phyloP scores from a whole-genome alignment of 2,888 invertebrate species.

The Zygogramma bicolorata region DNA sequence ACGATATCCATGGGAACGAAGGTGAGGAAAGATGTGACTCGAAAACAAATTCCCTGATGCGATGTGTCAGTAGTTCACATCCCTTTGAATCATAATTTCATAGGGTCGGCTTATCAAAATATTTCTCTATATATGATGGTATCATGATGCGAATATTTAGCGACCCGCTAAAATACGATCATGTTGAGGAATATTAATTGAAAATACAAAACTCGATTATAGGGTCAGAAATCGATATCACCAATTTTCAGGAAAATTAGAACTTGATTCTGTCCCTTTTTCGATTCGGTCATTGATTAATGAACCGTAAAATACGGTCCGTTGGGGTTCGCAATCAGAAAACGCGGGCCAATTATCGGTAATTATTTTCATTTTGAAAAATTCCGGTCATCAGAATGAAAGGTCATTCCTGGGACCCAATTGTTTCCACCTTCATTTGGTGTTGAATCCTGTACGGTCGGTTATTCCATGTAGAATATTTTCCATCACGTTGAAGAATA shows the following conservation, averaged over 20 bases:
- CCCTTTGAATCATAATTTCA: too few relatives aligned
- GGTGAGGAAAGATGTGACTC: too few relatives aligned
- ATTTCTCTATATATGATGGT: too few relatives aligned
- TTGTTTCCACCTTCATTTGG: not conserved
- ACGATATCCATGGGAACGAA: too few relatives aligned
- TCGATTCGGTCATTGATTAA: not conserved
- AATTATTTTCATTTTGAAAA: not conserved
- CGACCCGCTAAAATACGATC: too few relatives aligned
- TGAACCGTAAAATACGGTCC: not conserved
- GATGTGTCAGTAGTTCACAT: too few relatives aligned
- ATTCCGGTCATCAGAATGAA: too few relatives aligned
- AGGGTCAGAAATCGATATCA: constrained; percentile 22
- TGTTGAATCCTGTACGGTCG: not conserved
- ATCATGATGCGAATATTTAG: too few relatives aligned
- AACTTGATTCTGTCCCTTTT: not conserved
- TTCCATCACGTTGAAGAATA: not conserved
- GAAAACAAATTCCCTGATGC: too few relatives aligned
- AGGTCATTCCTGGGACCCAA: too few relatives aligned
- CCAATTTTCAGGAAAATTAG: constrained; percentile 4
- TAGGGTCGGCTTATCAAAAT: too few relatives aligned
- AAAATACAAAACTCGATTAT: constrained; percentile 32
- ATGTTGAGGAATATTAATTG: constrained; percentile 31
- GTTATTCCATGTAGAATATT: not conserved
- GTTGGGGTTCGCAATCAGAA: not conserved
- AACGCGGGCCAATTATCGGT: not conserved